Conservation (phyloP, 2,797 vertebrate genomes). For the Aselliscus stoliczkanus region DNA sequence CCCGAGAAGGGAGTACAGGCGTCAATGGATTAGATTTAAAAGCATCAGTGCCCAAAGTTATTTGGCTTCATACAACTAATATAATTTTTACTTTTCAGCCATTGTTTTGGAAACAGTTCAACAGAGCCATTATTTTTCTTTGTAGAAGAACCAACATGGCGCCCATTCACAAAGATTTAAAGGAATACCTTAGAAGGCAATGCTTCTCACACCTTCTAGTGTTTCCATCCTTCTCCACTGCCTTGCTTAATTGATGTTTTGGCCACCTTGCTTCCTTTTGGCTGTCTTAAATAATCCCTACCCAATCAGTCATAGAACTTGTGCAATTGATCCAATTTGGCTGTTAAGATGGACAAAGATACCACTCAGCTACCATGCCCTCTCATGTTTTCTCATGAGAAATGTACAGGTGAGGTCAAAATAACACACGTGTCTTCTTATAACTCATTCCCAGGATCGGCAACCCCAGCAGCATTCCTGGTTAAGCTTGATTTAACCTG, state of each 20-base stretch:
- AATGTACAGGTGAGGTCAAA: not conserved
- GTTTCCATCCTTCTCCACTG: not conserved
- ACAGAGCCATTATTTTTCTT: fast-evolving
- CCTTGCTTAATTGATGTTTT: not conserved
- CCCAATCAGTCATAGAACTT: not conserved
- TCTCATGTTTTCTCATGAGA: not conserved
- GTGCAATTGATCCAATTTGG: not conserved
- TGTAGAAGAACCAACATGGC: too few relatives aligned
- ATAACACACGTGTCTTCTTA: not conserved
- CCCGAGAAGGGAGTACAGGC: too few relatives aligned
- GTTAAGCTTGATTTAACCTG: not conserved
- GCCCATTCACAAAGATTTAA: not conserved
- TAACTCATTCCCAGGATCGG: not conserved
- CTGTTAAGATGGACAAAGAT: not conserved
- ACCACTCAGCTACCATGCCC: fast-evolving
- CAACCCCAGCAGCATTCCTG: not conserved
- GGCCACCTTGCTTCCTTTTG: not conserved
- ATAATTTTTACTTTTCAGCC: not conserved
- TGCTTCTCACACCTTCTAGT: not conserved
- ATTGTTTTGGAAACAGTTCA: not conserved
- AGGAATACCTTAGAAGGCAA: not conserved
- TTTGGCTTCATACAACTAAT: not conserved
- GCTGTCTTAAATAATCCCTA: not conserved
- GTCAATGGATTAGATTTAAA: not conserved
- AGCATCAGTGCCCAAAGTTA: not conserved